Evolutionary conservation across 2,113 vertebrate species (phyloP).

Genomic region (Elephantulus edwardii): DNA sequence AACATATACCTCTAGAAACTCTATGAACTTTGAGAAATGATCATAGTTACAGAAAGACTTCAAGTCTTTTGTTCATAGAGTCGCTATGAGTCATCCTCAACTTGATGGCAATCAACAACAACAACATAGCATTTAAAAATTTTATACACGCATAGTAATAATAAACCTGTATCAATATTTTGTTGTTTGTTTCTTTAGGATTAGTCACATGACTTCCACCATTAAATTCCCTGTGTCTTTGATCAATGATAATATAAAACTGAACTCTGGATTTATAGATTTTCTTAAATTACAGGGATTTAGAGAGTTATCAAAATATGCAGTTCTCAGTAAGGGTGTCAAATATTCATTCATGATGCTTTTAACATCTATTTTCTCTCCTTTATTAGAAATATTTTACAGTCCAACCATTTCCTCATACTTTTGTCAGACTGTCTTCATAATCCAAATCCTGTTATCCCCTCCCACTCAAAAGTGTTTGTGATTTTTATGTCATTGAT

Average conservation of each 20-base stretch:
- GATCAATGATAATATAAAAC: neutral
- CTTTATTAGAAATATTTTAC: neutral
- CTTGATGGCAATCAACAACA: no score
- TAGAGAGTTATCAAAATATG: constrained; percentile 17
- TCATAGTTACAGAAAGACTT: no score
- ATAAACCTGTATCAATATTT: neutral
- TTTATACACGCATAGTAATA: neutral
- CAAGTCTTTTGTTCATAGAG: no score
- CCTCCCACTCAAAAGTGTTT: neutral
- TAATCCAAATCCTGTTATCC: neutral
- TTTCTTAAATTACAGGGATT: neutral
- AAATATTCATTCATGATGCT: neutral
- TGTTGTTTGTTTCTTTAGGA: neutral
- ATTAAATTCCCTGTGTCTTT: neutral
- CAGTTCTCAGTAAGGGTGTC: neutral
- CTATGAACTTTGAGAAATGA: no score
- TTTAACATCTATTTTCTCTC: neutral
- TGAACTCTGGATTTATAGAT: neutral
- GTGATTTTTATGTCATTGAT: neutral
- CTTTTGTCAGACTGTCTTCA: neutral
- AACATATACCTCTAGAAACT: no score
- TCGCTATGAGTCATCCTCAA: no score
- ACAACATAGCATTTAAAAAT: neutral
- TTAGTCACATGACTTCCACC: neutral
- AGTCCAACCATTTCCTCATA: neutral